A percentile compares a stretch with the other conserved stretches of the same genome.
phyloP scores from a whole-genome alignment of 2,113 vertebrate genomes.

The Monopterus albus region DNA sequence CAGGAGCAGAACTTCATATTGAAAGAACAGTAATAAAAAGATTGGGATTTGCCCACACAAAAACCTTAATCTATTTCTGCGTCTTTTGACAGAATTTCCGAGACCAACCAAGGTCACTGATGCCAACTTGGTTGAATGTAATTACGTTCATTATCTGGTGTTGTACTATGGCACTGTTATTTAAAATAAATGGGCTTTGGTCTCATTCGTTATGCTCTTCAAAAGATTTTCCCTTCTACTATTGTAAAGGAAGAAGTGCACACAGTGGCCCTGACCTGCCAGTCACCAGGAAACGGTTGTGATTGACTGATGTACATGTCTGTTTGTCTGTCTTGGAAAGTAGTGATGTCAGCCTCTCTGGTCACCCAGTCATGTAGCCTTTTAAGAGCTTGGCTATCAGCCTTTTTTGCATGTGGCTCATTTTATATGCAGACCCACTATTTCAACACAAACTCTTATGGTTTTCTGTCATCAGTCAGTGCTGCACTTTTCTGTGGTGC shows the following conservation, averaged over 20 bases:
- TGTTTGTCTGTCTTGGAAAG: constrained; percentile 63
- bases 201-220: constrained; percentile 37
- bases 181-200: constrained; percentile 72
- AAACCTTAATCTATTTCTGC: constrained; percentile 69
- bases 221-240: constrained; percentile 47
- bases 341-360: constrained; percentile 1
- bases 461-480: background rate
- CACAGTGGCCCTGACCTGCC: constrained; percentile 55
- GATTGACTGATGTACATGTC: constrained; percentile 55
- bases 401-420: constrained; percentile 7
- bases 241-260: constrained; percentile 43
- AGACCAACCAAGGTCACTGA: constrained; percentile 72
- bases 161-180: constrained; percentile 62
- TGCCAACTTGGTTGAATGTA: constrained; percentile 65
- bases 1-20: constrained; percentile 48
- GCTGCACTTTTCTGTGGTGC: background rate
- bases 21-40: constrained; percentile 66
- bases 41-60: constrained; percentile 69
- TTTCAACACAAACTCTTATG: constrained; percentile 5
- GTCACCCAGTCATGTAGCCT: background rate
- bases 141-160: constrained; percentile 77
- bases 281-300: constrained; percentile 55
- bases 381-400: background rate
- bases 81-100: constrained; percentile 65
- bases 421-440: constrained; percentile 7